Base-by-base conservation (phyloP, 1,140 invertebrate genomes). In the Drosophila repleta region DNA sequence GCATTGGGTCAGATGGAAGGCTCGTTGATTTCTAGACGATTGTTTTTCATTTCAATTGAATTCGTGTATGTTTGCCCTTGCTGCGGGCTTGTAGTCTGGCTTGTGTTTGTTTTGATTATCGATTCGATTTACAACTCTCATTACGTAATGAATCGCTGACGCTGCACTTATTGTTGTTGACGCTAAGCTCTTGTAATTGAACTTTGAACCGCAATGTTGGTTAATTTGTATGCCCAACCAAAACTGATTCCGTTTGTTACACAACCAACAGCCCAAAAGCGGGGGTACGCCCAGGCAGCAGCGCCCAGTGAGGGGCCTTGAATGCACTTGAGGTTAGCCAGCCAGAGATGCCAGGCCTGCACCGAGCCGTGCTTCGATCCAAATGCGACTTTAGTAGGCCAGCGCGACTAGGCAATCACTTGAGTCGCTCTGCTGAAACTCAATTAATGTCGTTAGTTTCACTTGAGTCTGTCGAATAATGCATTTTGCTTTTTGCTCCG, bases 11-110 rank as follows among this genome's bases (percentile, higher is more conserved):
- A 10, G 32, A 29, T 49, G 37, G 66, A 69, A 69, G 52, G 62
- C 4, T 66, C 35, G 49, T 74, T 69, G 58, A 82, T 74, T 80
- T 65, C 43, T 60, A 24, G 52, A 61, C 37, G 49, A 69, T 66
- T 63, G 62, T 77, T 43, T 43, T 15, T 15, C 3, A 74, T 84
- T 84, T 81, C 74, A 81, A 77, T 87, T 81, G 69, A 77, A 81
- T 68, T 87, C 74, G 62, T 72, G 53, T 51, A 56, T 11, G 56
- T 8, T 21, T 78, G 74, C 79, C 74, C 79, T 82, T 82, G 79
- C 70, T 29, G 6, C 26, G 26, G 26, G 26, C 24, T 29, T 83
- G 74, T 70, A 70, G 64, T 63, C 75, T 66, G 48, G 43, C 57
- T 35, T 26, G 43, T 66, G 43, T 76, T 66, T 62, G 62, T 60